phyloP scores from a whole-genome alignment of 2,888 invertebrate species.

The Kuschelorhynchus macadamiae region DNA sequence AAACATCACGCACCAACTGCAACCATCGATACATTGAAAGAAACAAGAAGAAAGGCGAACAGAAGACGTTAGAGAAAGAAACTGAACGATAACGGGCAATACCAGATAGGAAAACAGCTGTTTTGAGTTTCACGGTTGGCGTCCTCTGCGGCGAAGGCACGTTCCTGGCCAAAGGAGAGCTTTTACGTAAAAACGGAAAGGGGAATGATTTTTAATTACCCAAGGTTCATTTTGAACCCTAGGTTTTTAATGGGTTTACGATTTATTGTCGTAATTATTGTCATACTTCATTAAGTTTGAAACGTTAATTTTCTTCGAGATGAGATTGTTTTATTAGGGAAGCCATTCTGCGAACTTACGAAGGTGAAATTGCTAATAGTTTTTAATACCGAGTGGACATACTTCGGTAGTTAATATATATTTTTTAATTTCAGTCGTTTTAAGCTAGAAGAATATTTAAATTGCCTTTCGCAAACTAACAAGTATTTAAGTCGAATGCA shows the following conservation, averaged over 20 bases:
- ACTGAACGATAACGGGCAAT: slow-evolving; percentile 20
- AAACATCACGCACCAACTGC: too few relatives aligned
- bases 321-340: slow-evolving; percentile 4
- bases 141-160: slow-evolving; percentile 27
- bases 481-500: too few relatives aligned
- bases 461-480: too few relatives aligned
- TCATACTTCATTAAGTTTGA: slow-evolving; percentile 27
- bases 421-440: too few relatives aligned
- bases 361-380: not conserved
- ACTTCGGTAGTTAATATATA: too few relatives aligned
- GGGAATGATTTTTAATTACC: slow-evolving; percentile 34
- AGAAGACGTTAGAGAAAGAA: not conserved
- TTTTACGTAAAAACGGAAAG: slow-evolving; percentile 29
- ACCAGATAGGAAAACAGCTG: slow-evolving; percentile 40
- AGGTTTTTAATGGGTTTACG: slow-evolving; percentile 24
- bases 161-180: slow-evolving; percentile 4
- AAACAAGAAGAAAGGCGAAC: too few relatives aligned
- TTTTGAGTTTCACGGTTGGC: slow-evolving; percentile 39
- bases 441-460: too few relatives aligned
- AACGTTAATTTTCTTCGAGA: not conserved
- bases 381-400: too few relatives aligned
- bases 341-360: not conserved
- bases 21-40: too few relatives aligned
- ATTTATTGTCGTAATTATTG: slow-evolving; percentile 39
- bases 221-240: slow-evolving; percentile 31